Base-by-base conservation (phyloP, 1,140 invertebrate genomes). In the Pseudomyrmex dendroicus region DNA sequence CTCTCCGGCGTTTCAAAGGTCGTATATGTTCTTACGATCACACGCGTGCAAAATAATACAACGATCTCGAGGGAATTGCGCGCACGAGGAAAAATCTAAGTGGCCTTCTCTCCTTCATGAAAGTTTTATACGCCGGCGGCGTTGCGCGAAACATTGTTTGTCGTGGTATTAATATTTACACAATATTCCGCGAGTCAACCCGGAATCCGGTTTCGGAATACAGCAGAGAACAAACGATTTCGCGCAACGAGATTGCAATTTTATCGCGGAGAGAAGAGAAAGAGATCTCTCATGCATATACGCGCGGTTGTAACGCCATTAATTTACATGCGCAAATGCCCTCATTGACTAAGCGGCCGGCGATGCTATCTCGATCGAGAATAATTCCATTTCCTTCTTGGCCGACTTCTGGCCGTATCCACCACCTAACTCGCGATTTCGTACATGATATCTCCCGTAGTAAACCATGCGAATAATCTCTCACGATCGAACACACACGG, bases 371-470 rank as follows among this genome's bases (percentile, higher is more conserved):
- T 82, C 13, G 68, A 76, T 62, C 15, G 46, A 76, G 61, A 64
- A 76, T 77, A 54, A 77, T 77, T 73, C 46, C 20, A 84, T 83
- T 77, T 83, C 46, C 63, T 64, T 83, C 70, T 63, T n/a, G 35
- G 22, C 20, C 50, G 61, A 74, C 54, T 59, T 62, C 35, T 35
- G 35, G 35, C 66, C 52, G 57, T 78, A 76, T 59, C 52, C 56
- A 59, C 52, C 56, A 59, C 73, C 83, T 85, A 88, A 35, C 35
- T 83, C 83, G 48, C 86, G 46, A 77, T 57, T 64, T 54, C 64
- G 83, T 67, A 73, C 59, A 62, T 68, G 76, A 87, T 88, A 82
- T 77, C 78, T 78, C 57, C 54, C n/a, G 35, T 35, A 50, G 5
- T 64, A 85, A 54, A 61, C 62, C 22, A 61, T 50, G 59, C 48